These are phyloP conservation scores for Adelognathus sp. DNA, from an alignment of 2,888 invertebrate species.

Conservation along the genomic window DNA sequence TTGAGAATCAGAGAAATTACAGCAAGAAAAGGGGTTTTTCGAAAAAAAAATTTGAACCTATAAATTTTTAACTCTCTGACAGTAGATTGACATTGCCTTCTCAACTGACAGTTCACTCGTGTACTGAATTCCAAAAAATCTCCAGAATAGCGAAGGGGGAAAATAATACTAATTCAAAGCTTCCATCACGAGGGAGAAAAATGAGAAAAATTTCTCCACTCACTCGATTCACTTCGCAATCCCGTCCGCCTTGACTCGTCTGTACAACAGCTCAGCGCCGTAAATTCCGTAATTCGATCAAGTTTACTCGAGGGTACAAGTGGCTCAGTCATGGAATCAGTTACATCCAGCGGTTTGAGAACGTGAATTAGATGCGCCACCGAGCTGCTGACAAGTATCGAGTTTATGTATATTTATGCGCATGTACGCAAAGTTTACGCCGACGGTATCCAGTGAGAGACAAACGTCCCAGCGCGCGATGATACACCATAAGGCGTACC, in stretches of 20 bases:
- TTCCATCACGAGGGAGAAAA: neutral
- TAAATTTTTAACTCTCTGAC: no score
- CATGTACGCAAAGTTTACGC: neutral
- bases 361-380: neutral
- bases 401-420: slow-evolving; percentile 24
- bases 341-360: neutral
- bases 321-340: no score
- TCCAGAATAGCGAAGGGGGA: no score
- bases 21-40: no score
- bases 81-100: no score
- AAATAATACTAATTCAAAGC: no score
- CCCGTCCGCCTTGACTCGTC: neutral
- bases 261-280: neutral
- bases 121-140: no score
- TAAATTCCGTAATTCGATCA: neutral
- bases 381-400: neutral
- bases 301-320: neutral
- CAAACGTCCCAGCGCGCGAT: neutral
- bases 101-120: no score
- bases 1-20: no score
- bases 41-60: no score
- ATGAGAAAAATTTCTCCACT: neutral
- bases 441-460: neutral
- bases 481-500: neutral
- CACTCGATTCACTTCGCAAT: neutral